Evolutionary conservation across 1,140 invertebrate genomes (phyloP).

Genomic region (Argopecten irradians): DNA sequence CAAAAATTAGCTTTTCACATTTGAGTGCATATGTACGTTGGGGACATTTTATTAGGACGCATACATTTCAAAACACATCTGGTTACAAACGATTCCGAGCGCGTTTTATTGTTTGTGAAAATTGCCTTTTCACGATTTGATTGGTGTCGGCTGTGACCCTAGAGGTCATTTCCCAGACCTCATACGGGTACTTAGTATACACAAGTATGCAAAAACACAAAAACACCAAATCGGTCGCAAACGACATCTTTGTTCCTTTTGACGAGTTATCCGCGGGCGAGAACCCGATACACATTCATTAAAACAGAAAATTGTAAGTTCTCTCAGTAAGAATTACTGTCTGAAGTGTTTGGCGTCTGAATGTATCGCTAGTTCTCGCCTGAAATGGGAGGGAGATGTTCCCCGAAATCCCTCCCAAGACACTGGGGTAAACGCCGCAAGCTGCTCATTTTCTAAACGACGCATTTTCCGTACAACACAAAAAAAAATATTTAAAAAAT

Average conservation of each 20-base stretch:
- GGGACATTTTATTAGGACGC: too few species aligned
- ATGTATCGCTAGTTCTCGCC: background rate
- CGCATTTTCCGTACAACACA: background rate
- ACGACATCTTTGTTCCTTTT: background rate
- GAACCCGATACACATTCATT: background rate
- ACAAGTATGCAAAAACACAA: conserved; percentile 10
- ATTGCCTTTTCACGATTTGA: background rate
- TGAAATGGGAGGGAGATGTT: background rate
- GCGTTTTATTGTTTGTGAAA: conserved; percentile 12
- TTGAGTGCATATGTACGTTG: too few species aligned
- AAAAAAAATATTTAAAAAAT: background rate
- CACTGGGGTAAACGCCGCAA: background rate
- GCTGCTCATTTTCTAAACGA: conserved; percentile 15
- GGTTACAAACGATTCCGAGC: background rate
- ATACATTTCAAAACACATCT: background rate
- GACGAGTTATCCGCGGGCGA: background rate
- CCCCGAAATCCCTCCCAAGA: background rate
- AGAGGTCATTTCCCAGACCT: background rate
- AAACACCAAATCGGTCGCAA: background rate
- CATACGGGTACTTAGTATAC: background rate
- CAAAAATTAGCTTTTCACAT: too few species aligned
- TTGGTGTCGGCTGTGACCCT: background rate
- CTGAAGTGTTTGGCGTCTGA: background rate
- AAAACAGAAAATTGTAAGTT: conserved; percentile 11
- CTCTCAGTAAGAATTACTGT: background rate